Base-by-base conservation (phyloP, 1,140 invertebrate species). In the Plutomurus gul region DNA sequence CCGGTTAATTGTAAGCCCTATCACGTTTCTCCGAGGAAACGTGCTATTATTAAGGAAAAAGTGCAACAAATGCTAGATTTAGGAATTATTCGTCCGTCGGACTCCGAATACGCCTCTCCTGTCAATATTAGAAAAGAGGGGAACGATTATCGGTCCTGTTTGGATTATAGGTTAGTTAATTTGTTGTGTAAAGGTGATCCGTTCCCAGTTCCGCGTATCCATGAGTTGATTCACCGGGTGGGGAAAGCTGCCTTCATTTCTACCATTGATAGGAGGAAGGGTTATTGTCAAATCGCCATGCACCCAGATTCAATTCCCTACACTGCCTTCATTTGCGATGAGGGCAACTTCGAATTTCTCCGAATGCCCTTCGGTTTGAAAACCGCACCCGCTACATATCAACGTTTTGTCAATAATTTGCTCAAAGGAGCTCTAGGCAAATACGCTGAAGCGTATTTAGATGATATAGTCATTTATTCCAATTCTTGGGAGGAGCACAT, bases 381-480 rank as follows among this genome's bases (percentile, higher is more conserved):
- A n/a, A 85, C 85, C 80, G 85, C 86, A 8, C 84, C 85, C n/a
- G 81, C 84, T 8, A 85, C 84, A 4, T 89, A 87, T 78, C 84
- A 87, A 71, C n/a, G 85, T 30, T 73, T 85, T 7, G 86, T 87
- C 81, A 84, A 86, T 71, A 65, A 49, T 1, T 76, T 85, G 8
- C 80, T 87, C 22, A 75, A 65, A 5, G 78, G 77, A 22, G 71
- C 85, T 11, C 36, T 75, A 8, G 36, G 75, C 7, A 47, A 82
- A 11, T 77, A 79, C 49, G 80, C 49, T 16, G 80, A 76, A 13
- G 77, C 84, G 0, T 88, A 89, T 76, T 27, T 90, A 0, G 89
- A 90, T 82, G 89, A 90, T 75, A 84, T 89, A 2, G 80, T 89
- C 0, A 81, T 89, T 20, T 84, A 85, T 36, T 84, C 82, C 4